Percentiles rank a stretch among this genome's conserved stretches.
Evolutionary conservation across 23 tunicate genomes (phyloP).

Genomic region (Clavelina lepadiformis): DNA sequence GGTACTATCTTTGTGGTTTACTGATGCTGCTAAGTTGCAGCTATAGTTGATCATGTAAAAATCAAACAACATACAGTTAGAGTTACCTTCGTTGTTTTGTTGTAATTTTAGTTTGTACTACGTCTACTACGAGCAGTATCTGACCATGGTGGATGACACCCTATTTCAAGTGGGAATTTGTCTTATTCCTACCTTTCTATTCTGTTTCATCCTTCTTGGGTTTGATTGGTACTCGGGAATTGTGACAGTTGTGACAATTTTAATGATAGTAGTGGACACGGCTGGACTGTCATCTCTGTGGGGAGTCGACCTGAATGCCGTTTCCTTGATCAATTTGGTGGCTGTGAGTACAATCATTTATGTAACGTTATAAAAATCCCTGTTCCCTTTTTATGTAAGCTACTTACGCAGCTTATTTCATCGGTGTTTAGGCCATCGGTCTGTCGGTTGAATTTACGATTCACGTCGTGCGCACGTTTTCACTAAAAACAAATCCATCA

Average conservation of each 20-base stretch:
- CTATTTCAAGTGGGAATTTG: slow-evolving; percentile 83
- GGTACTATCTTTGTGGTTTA: no score
- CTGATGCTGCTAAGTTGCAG: no score
- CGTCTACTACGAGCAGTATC: slow-evolving; percentile 97
- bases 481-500: slow-evolving; percentile 47
- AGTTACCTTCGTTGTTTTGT: slow-evolving; percentile 1
- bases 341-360: slow-evolving; percentile 44
- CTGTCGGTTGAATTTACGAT: slow-evolving; percentile 90
- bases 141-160: slow-evolving; percentile 82
- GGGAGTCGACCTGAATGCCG: slow-evolving; percentile 98
- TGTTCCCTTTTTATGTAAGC: neutral
- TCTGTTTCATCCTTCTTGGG: slow-evolving; percentile 89
- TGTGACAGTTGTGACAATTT: slow-evolving; percentile 71
- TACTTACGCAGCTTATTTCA: neutral
- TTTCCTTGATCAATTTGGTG: slow-evolving; percentile 89
- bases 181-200: slow-evolving; percentile 84
- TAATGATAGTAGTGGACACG: slow-evolving; percentile 98
- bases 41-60: no score
- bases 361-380: neutral
- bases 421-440: slow-evolving; percentile 77
- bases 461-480: slow-evolving; percentile 89
- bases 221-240: slow-evolving; percentile 85
- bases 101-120: slow-evolving; percentile 73
- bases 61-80: no score
- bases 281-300: slow-evolving; percentile 90